These are phyloP conservation scores for Salpingus planirostris DNA, from an alignment of 2,888 invertebrate species.

Conservation along the genomic window DNA sequence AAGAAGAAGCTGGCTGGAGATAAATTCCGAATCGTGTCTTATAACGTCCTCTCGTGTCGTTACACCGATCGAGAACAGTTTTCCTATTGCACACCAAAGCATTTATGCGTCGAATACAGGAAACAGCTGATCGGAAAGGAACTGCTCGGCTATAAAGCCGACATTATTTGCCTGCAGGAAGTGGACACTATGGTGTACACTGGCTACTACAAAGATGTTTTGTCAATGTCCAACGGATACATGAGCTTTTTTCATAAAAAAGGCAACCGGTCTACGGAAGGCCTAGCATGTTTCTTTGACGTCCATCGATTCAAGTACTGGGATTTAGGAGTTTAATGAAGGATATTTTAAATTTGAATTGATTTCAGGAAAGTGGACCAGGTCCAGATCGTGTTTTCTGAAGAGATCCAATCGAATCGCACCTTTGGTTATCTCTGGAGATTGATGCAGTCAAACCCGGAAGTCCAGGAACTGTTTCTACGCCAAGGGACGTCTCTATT, in stretches of 20 bases:
- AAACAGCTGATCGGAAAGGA: slow-evolving; percentile 80
- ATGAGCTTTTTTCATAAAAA: slow-evolving; percentile 61
- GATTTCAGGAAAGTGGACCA: slow-evolving; percentile 29
- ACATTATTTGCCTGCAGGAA: slow-evolving; percentile 89
- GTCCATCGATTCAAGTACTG: slow-evolving; percentile 59
- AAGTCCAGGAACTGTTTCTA: slow-evolving; percentile 47
- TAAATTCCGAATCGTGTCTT: slow-evolving; percentile 65
- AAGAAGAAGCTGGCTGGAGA: slow-evolving; percentile 45
- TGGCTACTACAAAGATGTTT: slow-evolving; percentile 50
- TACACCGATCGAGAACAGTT: slow-evolving; percentile 73
- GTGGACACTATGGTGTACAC: slow-evolving; percentile 73
- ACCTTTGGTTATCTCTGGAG: slow-evolving; percentile 50
- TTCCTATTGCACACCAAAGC: slow-evolving; percentile 76
- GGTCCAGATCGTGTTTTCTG: slow-evolving; percentile 47
- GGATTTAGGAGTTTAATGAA: too few species aligned
- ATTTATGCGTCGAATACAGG: slow-evolving; percentile 74
- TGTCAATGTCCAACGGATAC: slow-evolving; percentile 39
- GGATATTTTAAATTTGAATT: too few species aligned
- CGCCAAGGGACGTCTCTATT: slow-evolving; percentile 58
- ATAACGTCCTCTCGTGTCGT: slow-evolving; percentile 86
- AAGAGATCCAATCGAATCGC: slow-evolving; percentile 46
- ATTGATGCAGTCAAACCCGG: slow-evolving; percentile 47
- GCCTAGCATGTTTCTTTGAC: slow-evolving; percentile 71
- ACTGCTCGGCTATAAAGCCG: slow-evolving; percentile 69
- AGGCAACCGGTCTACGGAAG: slow-evolving; percentile 68